Conservation (phyloP, 2,113 vertebrate species). For the Prunella himalayana region DNA sequence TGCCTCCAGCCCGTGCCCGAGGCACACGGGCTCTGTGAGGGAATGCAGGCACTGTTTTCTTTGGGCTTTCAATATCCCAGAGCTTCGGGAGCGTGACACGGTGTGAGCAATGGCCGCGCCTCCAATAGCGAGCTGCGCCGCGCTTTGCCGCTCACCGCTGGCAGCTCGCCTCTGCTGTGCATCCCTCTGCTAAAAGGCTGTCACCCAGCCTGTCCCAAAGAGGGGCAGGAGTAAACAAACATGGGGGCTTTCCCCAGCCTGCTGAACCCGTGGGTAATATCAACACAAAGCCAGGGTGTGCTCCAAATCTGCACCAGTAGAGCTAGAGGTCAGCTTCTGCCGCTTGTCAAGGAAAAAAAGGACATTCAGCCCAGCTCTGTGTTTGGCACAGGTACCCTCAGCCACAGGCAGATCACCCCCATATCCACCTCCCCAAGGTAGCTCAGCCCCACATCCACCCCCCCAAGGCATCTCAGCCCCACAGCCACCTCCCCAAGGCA, state of each 20-base stretch:
- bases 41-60: not conserved
- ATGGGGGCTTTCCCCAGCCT: fast-evolving
- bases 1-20: not conserved
- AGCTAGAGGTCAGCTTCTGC: not conserved
- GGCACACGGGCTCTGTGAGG: not conserved
- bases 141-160: not conserved
- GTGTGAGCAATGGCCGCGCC: not conserved
- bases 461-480: not conserved
- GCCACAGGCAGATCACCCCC: not conserved
- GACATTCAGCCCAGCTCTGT: not conserved
- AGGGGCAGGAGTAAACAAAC: not conserved
- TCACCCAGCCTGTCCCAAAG: fast-evolving
- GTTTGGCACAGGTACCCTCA: not conserved
- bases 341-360: not conserved
- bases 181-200: not conserved
- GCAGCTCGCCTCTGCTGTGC: not conserved
- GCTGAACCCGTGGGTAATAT: not conserved
- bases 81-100: fast-evolving
- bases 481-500: not conserved
- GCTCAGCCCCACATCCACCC: not conserved
- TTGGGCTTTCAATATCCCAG: not conserved
- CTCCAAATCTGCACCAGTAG: fast-evolving
- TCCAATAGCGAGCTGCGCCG: not conserved
- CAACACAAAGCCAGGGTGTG: fast-evolving
- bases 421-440: not conserved